phyloP scores from a whole-genome alignment of 2,113 vertebrate species.

The Sapajus apella region DNA sequence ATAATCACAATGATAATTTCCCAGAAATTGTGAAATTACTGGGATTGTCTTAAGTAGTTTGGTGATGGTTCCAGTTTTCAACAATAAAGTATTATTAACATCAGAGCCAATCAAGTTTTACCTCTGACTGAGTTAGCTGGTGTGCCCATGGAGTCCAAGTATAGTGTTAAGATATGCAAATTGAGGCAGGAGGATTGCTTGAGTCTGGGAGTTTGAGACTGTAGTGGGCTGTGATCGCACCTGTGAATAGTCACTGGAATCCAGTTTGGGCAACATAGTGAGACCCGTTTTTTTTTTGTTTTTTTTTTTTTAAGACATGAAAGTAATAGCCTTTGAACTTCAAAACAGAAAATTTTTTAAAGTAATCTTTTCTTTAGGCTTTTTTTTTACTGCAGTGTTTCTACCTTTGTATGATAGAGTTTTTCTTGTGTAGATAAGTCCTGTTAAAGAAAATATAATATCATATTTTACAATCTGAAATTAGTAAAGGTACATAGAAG shows the following conservation, averaged over 20 bases:
- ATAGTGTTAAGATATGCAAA: not conserved
- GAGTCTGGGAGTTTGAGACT: not conserved
- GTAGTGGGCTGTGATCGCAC: not conserved
- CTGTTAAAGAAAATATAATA: not conserved
- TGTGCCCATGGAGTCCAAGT: not conserved
- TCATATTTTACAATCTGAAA: slow-evolving; percentile 39
- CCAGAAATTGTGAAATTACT: slow-evolving; percentile 51
- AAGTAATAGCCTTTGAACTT: slow-evolving; percentile 23
- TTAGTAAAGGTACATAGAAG: not conserved
- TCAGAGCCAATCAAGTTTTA: not conserved
- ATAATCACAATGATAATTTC: slow-evolving; percentile 2
- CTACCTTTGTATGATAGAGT: not conserved
- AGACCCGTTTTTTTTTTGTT: not conserved
- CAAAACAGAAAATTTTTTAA: not conserved
- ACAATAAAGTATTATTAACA: slow-evolving; percentile 28
- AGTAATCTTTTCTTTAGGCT: not conserved
- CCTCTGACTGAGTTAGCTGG: not conserved
- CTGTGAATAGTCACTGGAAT: not conserved
- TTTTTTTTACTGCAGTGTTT: not conserved
- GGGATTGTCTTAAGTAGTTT: slow-evolving; percentile 27
- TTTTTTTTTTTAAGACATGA: not conserved
- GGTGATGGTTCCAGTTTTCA: slow-evolving; percentile 23
- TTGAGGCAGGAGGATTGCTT: not conserved
- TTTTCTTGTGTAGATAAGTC: not conserved
- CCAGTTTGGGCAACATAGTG: not conserved